Evolutionary conservation across 2,888 invertebrate genomes (phyloP), one percentile per base, ranked within the genome.

Genomic region (Mermis nigrescens): DNA sequence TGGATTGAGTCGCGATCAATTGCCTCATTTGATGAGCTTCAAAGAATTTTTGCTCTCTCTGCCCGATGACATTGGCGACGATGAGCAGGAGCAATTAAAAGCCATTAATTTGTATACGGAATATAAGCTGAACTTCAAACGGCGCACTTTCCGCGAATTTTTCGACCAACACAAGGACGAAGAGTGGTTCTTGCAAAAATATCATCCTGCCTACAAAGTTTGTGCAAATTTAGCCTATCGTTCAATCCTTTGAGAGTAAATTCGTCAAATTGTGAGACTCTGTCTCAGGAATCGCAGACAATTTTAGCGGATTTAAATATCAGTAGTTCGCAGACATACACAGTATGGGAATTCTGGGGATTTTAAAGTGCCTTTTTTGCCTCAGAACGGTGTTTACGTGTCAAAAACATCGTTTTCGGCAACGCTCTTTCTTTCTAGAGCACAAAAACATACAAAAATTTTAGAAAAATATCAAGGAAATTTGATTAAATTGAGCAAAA

Each of bases 101-200:
- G 90, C 90, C 2, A 83, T 94, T 64, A 82, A 83, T 69, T 90
- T 91, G 72, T 95, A 92, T 77, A 90, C 89, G 75, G 92, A 94
- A 72, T 95, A 95, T 77, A 95, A 95, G 76, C 78, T 89, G 69
- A 92, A 95, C 70, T 95, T 92, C 74, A 84, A 86, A 69, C 80
- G 88, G 58, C 90, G 91, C 73, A 94, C 94, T 74, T 81, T 94
- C 58, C 91, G 90, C 76, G 92, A 94, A 74, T 95, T 95, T 79
- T 95, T 95, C 77, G 84, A 92, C 69, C 85, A 87, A 52, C 94
- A 95, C 78, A 94, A 94, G 77, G 92, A 61, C 29, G 61, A 62
- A 12, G 62, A 62, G 48, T 62, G 62, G 62, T 62, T 62, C 51
- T 29, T 59, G 46, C 57, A 58, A 38, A 55, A 55, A 19, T 62